Conservation (phyloP, 2,113 vertebrate species). For the Thomomys bottae region DNA sequence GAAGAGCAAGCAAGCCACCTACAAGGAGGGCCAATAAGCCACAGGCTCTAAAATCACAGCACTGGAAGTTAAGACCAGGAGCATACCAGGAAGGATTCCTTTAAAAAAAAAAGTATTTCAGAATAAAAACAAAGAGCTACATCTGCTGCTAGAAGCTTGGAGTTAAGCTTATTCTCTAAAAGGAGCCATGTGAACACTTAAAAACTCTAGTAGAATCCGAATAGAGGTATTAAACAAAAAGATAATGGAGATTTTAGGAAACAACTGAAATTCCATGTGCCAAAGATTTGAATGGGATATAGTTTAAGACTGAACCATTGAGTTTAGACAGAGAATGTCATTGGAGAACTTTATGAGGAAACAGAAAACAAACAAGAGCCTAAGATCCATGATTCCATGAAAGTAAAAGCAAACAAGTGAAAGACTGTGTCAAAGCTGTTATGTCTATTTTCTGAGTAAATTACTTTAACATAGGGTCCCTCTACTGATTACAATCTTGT, state of each 20-base stretch:
- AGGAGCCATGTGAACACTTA: not conserved
- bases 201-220: not conserved
- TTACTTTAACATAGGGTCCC: constrained; percentile 17
- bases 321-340: not conserved
- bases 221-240: not conserved
- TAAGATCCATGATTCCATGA: not conserved
- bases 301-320: not conserved
- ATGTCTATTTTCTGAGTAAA: constrained; percentile 27
- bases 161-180: not conserved
- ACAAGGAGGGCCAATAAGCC: not conserved
- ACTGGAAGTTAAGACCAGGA: not conserved
- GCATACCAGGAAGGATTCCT: not conserved
- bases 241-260: not conserved
- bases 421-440: not conserved
- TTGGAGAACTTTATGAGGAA: not conserved
- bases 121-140: not conserved
- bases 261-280: not conserved
- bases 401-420: constrained; percentile 38
- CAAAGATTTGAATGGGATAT: not conserved
- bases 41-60: not conserved
- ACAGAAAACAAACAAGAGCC: not conserved
- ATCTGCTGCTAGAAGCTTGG: not conserved
- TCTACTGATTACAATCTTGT: not conserved
- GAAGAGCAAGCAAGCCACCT: not conserved
- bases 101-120: not conserved